Conservation (phyloP, 2,888 invertebrate genomes). For the Pyrrhosoma nymphula region DNA sequence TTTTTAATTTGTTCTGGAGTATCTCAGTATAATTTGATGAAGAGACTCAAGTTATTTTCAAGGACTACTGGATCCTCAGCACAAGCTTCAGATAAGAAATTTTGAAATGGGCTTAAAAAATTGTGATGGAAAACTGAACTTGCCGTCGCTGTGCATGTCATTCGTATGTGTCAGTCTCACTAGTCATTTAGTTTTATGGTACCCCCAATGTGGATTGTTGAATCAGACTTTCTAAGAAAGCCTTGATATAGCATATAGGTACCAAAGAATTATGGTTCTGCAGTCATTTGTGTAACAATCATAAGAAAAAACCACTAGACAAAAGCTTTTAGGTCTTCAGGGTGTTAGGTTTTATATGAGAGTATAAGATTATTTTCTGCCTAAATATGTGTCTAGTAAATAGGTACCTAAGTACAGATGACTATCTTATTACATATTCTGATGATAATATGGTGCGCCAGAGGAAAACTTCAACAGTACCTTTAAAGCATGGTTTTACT, state of each 20-base stretch:
- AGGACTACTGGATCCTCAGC: neutral
- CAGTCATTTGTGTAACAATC: neutral
- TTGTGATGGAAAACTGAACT: neutral
- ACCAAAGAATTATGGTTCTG: neutral
- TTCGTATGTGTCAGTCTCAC: slow-evolving; percentile 36
- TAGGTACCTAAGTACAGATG: neutral
- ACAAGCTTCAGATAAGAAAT: neutral
- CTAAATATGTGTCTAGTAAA: slow-evolving; percentile 9
- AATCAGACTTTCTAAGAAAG: neutral
- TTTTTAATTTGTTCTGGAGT: neutral
- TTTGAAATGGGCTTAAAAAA: neutral
- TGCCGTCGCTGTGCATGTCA: neutral
- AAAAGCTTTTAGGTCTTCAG: neutral
- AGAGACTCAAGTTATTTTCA: neutral
- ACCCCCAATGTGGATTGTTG: neutral
- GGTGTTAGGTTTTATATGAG: slow-evolving; percentile 24
- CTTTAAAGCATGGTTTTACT: neutral
- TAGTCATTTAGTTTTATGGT: slow-evolving; percentile 42
- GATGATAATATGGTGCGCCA: neutral
- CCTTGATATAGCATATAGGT: neutral
- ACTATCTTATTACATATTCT: slow-evolving; percentile 11
- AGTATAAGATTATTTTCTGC: neutral
- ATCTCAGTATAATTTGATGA: neutral
- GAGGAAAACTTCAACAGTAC: neutral
- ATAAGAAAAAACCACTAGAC: neutral